phyloP scores from a whole-genome alignment of 2,888 invertebrate genomes.

The Colletes collaris region DNA sequence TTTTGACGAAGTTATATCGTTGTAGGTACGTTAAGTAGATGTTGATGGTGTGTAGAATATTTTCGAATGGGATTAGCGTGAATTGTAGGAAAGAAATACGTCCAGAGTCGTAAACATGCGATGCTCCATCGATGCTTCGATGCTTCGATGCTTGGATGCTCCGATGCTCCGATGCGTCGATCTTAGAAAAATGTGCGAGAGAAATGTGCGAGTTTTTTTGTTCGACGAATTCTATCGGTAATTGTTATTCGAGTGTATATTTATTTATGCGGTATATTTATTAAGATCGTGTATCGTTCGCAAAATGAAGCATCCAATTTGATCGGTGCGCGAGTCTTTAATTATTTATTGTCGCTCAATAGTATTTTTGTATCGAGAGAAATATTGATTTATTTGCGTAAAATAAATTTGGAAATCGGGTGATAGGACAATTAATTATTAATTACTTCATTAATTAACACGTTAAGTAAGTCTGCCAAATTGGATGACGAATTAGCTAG shows the following conservation, averaged over 20 bases:
- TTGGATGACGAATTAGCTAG: slow-evolving; percentile 62
- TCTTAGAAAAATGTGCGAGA: no score
- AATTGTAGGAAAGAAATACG: slow-evolving; percentile 39
- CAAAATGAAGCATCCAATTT: background rate
- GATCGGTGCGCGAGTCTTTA: background rate
- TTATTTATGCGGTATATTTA: slow-evolving; percentile 25
- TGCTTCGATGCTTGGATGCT: no score
- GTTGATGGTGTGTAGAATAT: slow-evolving; percentile 39
- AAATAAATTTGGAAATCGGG: background rate
- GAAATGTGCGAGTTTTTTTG: background rate
- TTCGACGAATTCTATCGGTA: slow-evolving; percentile 29
- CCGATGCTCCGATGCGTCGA: no score
- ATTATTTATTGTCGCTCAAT: slow-evolving; percentile 37
- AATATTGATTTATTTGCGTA: background rate
- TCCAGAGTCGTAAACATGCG: slow-evolving; percentile 37
- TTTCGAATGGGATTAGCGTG: slow-evolving; percentile 33
- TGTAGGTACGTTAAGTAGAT: slow-evolving; percentile 12
- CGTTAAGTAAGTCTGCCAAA: slow-evolving; percentile 43
- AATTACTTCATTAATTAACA: slow-evolving; percentile 55
- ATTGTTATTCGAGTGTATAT: slow-evolving; percentile 37
- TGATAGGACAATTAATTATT: slow-evolving; percentile 37
- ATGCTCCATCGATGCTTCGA: no score
- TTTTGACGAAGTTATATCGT: slow-evolving; percentile 25
- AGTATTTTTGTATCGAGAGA: slow-evolving; percentile 35
- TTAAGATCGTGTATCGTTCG: slow-evolving; percentile 4